Base-by-base conservation (phyloP, 2,797 vertebrate genomes). In the Crypturellus tataupa region DNA sequence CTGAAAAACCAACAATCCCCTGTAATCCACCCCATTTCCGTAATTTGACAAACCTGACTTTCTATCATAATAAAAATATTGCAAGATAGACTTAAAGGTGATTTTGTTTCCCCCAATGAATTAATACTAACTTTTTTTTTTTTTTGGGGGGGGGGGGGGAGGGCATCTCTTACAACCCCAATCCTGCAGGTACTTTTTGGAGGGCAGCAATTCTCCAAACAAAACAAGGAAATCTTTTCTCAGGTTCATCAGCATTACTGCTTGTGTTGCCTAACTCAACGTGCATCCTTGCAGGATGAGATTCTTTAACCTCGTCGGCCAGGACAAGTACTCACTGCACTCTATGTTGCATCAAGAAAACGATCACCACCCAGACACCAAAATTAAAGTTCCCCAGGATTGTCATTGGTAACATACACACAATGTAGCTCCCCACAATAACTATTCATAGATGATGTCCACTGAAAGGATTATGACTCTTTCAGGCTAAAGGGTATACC, bases 371-470 rank as follows among this genome's bases (percentile, higher is more conserved):
- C 47, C 87, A 85, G 39, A 80, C 87, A 69, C 67, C 88, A 65
- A 17, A 68, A 81, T 94, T 75, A 37, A 93, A 55, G 80, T 87
- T 42, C 71, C 82, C 80, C 80, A 80, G 77, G 47, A 37, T 0
- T 85, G 58, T 31, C 72, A 92, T 73, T 91, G 77, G 14, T 24
- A 75, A 71, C 86, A 73, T 49, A 89, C 93, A 90, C 76, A 95
- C 85, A 83, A 77, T 33, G 49, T 1, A 93, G 75, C 80, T 56
- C 88, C 83, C 25, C 64, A 18, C 40, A 15, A 62, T 59, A 78
- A 87, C 71, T 86, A 46, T 80, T 27, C 77, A 44, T 2, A 53
- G 46, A 49, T 42, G 69, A 85, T 62, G 78, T 15, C 75, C 89
- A 31, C 80, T 72, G n/a, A 27, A 39, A 72, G 81, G 83, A 89